phyloP scores from a whole-genome alignment of 2,113 vertebrate species.

The Toxotes chatareus region DNA sequence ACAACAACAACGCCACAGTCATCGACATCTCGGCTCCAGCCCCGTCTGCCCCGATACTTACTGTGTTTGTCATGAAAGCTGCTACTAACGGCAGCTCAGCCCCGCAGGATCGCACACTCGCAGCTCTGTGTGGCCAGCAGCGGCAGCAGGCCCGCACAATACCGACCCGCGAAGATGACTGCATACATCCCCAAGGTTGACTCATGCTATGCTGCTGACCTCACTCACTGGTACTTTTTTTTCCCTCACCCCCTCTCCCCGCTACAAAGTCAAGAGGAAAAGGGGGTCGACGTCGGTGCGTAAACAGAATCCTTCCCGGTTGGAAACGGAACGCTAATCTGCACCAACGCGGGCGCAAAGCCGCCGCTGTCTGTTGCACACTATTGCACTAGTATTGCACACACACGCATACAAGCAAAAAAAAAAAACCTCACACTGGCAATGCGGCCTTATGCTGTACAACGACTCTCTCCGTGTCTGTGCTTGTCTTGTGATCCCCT shows the following conservation, averaged over 20 bases:
- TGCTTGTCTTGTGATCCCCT: constrained; percentile 82
- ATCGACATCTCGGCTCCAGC: background rate
- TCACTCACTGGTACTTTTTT: constrained; percentile 74
- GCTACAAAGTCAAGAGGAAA: constrained; percentile 60
- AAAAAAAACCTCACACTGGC: constrained; percentile 37
- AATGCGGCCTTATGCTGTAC: constrained; percentile 60
- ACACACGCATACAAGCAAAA: background rate
- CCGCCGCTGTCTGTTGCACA: constrained; percentile 68
- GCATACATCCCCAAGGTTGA: constrained; percentile 85
- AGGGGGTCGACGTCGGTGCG: constrained; percentile 40
- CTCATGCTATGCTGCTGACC: constrained; percentile 85
- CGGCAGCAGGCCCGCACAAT: constrained; percentile 50
- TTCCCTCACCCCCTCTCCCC: background rate
- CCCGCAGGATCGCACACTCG: constrained; percentile 53
- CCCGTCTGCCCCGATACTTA: constrained; percentile 60
- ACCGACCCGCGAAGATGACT: constrained; percentile 75
- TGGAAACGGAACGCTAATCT: constrained; percentile 43
- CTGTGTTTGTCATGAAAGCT: constrained; percentile 55
- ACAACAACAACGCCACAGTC: constrained; percentile 44
- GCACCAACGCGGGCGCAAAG: constrained; percentile 52
- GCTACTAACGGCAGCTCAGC: constrained; percentile 34
- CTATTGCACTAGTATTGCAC: constrained; percentile 74
- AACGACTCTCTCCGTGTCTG: constrained; percentile 51
- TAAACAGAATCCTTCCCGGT: constrained; percentile 47
- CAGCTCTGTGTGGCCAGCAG: constrained; percentile 64